Conservation (phyloP, 1,140 invertebrate genomes). For the Rhizoglyphus robini region DNA sequence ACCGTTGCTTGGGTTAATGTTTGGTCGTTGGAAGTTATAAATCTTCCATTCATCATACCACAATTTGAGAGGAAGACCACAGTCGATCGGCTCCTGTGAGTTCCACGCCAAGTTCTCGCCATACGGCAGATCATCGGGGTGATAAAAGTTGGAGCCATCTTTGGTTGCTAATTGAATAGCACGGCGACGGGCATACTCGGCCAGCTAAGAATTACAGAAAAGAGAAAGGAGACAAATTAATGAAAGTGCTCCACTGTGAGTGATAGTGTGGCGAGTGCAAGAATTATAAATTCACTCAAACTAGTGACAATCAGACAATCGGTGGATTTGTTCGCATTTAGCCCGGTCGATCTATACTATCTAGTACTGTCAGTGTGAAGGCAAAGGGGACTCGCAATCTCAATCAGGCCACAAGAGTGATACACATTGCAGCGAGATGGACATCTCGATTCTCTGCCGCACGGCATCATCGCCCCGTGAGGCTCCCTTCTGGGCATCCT, state of each 20-base stretch:
- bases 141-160: slow-evolving; percentile 20
- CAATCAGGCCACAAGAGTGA: too few species aligned
- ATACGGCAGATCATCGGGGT: slow-evolving; percentile 18
- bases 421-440: too few species aligned
- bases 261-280: too few species aligned
- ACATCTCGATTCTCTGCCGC: too few species aligned
- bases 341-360: too few species aligned
- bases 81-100: slow-evolving; percentile 7
- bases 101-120: slow-evolving; percentile 22
- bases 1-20: slow-evolving; percentile 12
- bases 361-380: too few species aligned
- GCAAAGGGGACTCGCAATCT: too few species aligned
- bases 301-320: too few species aligned
- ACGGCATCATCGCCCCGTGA: not conserved
- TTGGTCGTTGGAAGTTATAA: slow-evolving; percentile 6
- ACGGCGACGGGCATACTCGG: slow-evolving; percentile 16
- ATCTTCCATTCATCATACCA: slow-evolving; percentile 22
- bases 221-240: not conserved
- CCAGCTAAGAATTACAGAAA: slow-evolving; percentile 2
- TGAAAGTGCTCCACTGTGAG: too few species aligned
- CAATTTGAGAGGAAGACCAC: slow-evolving; percentile 12
- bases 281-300: too few species aligned
- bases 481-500: not conserved
- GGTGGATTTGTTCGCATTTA: too few species aligned
- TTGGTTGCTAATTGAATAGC: slow-evolving; percentile 10